phyloP scores from a whole-genome alignment of 2,113 vertebrate species.

The Gallinago paraguaiae region DNA sequence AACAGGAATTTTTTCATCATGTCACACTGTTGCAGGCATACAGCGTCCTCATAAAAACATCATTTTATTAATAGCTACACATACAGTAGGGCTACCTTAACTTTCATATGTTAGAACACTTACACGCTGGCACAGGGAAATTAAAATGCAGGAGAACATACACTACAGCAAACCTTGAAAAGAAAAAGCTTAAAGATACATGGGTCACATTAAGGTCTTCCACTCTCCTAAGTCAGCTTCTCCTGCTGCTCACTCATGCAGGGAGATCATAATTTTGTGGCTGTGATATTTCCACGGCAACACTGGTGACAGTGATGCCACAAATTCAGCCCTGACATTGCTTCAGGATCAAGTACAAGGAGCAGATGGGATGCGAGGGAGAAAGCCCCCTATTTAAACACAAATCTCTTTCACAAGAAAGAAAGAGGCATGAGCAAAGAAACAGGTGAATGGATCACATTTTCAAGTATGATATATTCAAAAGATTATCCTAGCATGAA shows the following conservation, averaged over 20 bases:
- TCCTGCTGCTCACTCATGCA: slow-evolving; percentile 56
- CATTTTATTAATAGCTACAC: background rate
- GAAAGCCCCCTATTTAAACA: slow-evolving; percentile 68
- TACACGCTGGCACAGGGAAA: background rate
- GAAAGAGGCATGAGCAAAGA: slow-evolving; percentile 60
- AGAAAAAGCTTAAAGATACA: slow-evolving; percentile 2
- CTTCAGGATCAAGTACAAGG: slow-evolving; percentile 54
- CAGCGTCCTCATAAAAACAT: background rate
- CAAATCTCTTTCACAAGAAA: slow-evolving; percentile 70
- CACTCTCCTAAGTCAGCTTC: background rate
- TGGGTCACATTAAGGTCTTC: slow-evolving; percentile 22
- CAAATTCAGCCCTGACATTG: slow-evolving; percentile 59
- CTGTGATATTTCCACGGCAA: slow-evolving; percentile 62
- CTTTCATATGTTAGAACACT: background rate
- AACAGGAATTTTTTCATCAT: background rate
- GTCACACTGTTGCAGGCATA: background rate
- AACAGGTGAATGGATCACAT: slow-evolving; percentile 62
- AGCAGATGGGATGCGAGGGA: slow-evolving; percentile 73
- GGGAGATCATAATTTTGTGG: slow-evolving; percentile 48
- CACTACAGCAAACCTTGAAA: background rate
- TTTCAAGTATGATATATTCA: slow-evolving; percentile 69
- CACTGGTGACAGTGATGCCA: slow-evolving; percentile 63
- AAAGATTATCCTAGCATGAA: slow-evolving; percentile 72
- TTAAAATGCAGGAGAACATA: background rate
- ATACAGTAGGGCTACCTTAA: background rate